A percentile compares a stretch with the other conserved stretches of the same genome.
These are phyloP conservation scores for Microctonus brassicae DNA, from an alignment of 2,888 invertebrate genomes.

Conservation along the genomic window DNA sequence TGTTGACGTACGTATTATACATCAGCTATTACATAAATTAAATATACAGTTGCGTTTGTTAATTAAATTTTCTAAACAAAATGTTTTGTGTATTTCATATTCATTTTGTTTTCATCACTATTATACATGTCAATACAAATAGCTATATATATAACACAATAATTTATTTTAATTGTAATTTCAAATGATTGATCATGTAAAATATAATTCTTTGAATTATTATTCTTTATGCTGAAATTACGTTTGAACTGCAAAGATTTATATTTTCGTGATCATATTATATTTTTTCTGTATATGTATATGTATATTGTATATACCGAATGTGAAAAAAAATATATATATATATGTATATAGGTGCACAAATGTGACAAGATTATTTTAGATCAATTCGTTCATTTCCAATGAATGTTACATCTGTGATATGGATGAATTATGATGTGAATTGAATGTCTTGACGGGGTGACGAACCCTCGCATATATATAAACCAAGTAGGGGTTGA, in stretches of 20 bases:
- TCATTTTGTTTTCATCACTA: conserved; percentile 7
- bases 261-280: no score
- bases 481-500: conserved; percentile 35
- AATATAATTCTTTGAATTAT: no score
- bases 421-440: conserved; percentile 58
- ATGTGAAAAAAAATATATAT: background rate
- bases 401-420: conserved; percentile 37
- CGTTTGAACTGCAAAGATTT: no score
- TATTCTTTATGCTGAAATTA: no score
- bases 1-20: no score
- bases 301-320: no score
- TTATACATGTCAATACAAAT: background rate
- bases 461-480: conserved; percentile 27
- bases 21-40: no score
- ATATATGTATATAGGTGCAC: background rate
- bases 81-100: no score
- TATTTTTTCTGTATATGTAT: background rate
- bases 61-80: no score
- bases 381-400: background rate
- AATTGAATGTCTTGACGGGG: conserved; percentile 55
- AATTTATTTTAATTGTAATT: conserved; percentile 22
- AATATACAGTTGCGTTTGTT: no score
- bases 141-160: background rate
- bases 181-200: no score
- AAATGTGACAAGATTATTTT: background rate